A percentile compares a stretch with the other conserved stretches of the same genome.
These are phyloP conservation scores for Otis tarda DNA, from an alignment of 2,113 vertebrate species.

Conservation along the genomic window DNA sequence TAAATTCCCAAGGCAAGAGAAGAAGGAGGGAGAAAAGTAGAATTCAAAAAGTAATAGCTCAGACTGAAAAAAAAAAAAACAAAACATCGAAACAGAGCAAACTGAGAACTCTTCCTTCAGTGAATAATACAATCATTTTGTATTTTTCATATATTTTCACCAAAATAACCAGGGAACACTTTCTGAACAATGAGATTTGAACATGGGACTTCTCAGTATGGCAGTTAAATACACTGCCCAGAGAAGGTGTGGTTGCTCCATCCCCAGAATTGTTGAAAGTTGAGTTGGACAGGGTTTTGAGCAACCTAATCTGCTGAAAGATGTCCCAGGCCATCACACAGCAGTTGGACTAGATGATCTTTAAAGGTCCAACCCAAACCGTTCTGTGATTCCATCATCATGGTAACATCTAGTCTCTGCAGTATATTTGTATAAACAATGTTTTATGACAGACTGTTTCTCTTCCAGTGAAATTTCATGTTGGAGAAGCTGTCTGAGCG, in stretches of 20 bases:
- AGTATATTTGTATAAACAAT: not conserved
- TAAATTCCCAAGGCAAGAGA: not conserved
- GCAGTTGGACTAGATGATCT: not conserved
- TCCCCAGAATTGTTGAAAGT: rapidly evolving
- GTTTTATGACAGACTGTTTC: not conserved
- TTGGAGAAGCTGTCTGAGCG: not conserved
- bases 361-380: not conserved
- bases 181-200: not conserved
- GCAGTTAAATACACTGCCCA: not conserved
- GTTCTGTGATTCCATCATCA: not conserved
- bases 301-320: not conserved
- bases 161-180: not conserved
- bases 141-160: not conserved
- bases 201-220: not conserved
- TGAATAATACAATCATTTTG: not conserved
- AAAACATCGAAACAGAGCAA: not conserved
- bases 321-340: too few species aligned
- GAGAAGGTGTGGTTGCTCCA: not conserved
- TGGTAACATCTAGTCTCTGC: not conserved
- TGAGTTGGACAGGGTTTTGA: not conserved
- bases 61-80: not conserved
- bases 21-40: rapidly evolving
- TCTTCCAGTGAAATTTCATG: not conserved
- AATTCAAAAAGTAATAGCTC: not conserved
- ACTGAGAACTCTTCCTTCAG: not conserved